A percentile compares a stretch with the other conserved stretches of the same genome.
These are phyloP conservation scores for Synergus umbraculus DNA, from an alignment of 2,888 invertebrate species.

Conservation along the genomic window DNA sequence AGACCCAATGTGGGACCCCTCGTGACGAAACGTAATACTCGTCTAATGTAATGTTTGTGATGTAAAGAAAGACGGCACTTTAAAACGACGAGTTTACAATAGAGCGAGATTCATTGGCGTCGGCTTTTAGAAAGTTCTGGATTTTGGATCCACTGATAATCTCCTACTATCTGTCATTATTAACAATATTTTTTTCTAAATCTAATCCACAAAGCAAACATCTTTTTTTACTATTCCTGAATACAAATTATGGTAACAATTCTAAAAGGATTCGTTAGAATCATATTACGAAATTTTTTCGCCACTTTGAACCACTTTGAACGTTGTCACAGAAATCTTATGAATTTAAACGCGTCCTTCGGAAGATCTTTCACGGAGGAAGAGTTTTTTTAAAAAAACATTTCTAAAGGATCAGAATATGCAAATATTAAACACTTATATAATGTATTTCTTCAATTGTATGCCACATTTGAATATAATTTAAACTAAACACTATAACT, in stretches of 20 bases:
- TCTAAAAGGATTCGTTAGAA: conserved; percentile 20
- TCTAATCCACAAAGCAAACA: background rate
- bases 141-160: background rate
- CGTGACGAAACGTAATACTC: conserved; percentile 16
- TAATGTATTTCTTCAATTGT: too few relatives aligned
- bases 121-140: background rate
- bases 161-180: too few relatives aligned
- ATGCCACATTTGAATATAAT: too few relatives aligned
- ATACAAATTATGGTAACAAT: background rate
- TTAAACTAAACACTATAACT: too few relatives aligned
- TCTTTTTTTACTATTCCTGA: background rate
- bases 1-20: conserved; percentile 20
- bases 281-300: conserved; percentile 17
- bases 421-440: too few relatives aligned
- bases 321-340: background rate
- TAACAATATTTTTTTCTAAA: background rate
- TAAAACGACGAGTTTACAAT: background rate
- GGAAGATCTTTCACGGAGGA: background rate
- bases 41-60: conserved; percentile 28
- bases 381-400: background rate
- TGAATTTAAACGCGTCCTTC: background rate
- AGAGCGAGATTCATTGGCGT: conserved; percentile 3
- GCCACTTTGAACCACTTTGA: background rate
- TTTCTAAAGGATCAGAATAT: background rate
- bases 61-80: conserved; percentile 35